Conservation (phyloP, 2,113 vertebrate genomes). For the Erpornis zantholeuca region DNA sequence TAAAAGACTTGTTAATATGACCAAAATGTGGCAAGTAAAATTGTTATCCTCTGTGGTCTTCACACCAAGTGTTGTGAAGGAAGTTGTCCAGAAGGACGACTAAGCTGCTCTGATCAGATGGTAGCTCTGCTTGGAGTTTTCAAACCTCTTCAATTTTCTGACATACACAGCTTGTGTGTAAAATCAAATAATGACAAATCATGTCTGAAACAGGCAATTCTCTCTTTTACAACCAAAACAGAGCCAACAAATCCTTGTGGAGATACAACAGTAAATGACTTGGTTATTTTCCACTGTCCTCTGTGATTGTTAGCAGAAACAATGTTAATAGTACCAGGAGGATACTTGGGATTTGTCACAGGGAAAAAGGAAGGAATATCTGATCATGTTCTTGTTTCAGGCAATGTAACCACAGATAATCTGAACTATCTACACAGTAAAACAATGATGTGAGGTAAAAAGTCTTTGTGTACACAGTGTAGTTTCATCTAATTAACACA, state of each 20-base stretch:
- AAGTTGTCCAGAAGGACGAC: neutral
- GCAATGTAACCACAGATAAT: neutral
- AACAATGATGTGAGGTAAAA: neutral
- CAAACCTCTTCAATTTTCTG: neutral
- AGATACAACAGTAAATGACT: neutral
- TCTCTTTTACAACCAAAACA: neutral
- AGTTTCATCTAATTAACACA: neutral
- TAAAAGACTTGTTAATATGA: neutral
- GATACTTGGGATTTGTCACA: neutral
- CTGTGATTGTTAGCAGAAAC: neutral
- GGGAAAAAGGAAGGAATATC: neutral
- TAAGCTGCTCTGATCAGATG: neutral
- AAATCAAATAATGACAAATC: neutral
- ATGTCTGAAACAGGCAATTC: neutral
- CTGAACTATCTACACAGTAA: neutral
- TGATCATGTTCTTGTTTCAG: neutral
- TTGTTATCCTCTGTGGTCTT: neutral
- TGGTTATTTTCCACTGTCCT: neutral
- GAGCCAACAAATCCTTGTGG: neutral
- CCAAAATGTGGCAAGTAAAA: neutral
- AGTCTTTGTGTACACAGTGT: neutral
- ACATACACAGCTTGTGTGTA: neutral
- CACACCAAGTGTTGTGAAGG: neutral
- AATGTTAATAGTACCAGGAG: neutral
- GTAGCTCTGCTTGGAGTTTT: neutral